Conservation (phyloP, 2,797 vertebrate genomes). For the Peromyscus nudipes region DNA sequence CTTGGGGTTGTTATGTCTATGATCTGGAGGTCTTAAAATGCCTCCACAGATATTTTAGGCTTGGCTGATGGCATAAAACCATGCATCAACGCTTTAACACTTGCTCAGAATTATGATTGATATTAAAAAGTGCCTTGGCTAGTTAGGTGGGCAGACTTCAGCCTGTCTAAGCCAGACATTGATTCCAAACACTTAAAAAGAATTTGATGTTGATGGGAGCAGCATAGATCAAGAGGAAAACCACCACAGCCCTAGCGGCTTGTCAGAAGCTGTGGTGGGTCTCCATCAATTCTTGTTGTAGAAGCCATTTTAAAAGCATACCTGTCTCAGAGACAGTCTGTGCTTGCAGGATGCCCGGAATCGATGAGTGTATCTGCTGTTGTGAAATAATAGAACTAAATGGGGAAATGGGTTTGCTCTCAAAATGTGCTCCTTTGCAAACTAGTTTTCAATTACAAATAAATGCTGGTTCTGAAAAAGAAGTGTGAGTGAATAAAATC, state of each 20-base stretch:
- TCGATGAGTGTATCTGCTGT: not conserved
- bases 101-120: slow-evolving; percentile 51
- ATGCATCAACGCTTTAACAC: slow-evolving; percentile 15
- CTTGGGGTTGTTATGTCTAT: not conserved
- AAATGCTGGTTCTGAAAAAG: slow-evolving; percentile 36
- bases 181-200: slow-evolving; percentile 63
- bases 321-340: not conserved
- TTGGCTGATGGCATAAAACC: not conserved
- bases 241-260: not conserved
- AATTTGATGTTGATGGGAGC: not conserved
- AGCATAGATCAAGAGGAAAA: not conserved
- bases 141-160: slow-evolving; percentile 31
- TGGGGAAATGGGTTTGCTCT: slow-evolving; percentile 38
- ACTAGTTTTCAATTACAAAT: slow-evolving; percentile 51
- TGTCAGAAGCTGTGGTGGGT: not conserved
- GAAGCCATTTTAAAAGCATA: not conserved
- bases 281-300: not conserved
- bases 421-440: slow-evolving; percentile 33
- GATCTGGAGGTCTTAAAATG: not conserved
- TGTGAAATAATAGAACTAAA: slow-evolving; percentile 6
- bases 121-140: slow-evolving; percentile 17
- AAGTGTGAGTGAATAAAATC: slow-evolving; percentile 7
- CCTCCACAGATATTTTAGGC: not conserved
- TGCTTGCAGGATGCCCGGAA: not conserved
- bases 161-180: slow-evolving; percentile 40